phyloP scores from a whole-genome alignment of 2,888 invertebrate species.

The Amiota minor region DNA sequence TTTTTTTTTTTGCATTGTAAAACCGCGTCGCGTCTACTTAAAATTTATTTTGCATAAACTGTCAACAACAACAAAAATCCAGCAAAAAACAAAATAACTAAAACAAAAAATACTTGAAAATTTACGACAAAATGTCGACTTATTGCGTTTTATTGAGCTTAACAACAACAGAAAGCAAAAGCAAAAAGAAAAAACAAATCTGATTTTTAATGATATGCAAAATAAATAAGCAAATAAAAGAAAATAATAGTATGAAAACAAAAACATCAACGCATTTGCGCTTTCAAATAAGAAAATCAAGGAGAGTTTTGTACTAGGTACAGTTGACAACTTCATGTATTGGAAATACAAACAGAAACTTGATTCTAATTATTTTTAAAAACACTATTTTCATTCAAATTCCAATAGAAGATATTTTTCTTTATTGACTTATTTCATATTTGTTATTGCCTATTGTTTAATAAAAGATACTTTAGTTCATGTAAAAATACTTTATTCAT shows the following conservation, averaged over 20 bases:
- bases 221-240: constrained; percentile 19
- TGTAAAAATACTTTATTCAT: no score
- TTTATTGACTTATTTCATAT: no score
- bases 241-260: background rate
- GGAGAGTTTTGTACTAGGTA: constrained; percentile 17
- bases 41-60: constrained; percentile 26
- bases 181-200: background rate
- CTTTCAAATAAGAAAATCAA: constrained; percentile 9
- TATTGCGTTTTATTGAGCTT: constrained; percentile 18
- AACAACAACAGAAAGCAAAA: background rate
- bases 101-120: constrained; percentile 1
- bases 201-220: constrained; percentile 18
- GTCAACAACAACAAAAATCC: background rate
- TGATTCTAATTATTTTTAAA: no score
- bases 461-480: no score
- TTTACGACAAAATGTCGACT: constrained; percentile 22
- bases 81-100: background rate
- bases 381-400: no score
- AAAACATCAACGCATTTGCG: background rate
- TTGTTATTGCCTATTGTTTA: no score
- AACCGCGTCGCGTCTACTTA: background rate
- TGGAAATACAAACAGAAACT: background rate
- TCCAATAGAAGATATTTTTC: no score
- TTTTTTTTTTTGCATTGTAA: no score
- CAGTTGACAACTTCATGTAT: background rate